Evolutionary conservation across 2,888 invertebrate species (phyloP).

Genomic region (Branchipolynoe longqiensis): DNA sequence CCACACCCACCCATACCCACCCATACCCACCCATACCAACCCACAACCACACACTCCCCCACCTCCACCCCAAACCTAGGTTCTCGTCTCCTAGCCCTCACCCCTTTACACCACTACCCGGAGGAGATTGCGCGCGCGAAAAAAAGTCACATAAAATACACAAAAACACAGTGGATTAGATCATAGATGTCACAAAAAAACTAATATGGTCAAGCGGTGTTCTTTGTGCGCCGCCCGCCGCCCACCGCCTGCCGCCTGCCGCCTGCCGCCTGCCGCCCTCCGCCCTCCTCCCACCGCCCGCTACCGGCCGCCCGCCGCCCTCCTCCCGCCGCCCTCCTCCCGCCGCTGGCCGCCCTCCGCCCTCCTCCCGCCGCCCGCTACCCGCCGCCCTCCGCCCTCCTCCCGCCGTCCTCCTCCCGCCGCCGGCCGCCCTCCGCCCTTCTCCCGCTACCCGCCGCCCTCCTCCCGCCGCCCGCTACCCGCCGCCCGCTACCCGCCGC

Average conservation of each 20-base stretch:
- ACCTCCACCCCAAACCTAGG: no score
- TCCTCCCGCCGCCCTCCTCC: background rate
- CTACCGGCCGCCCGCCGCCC: background rate
- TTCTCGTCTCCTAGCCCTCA: no score
- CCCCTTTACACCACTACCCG: no score
- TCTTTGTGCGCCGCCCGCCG: no score
- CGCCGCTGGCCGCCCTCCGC: background rate
- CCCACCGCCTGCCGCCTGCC: background rate
- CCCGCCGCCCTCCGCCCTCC: background rate
- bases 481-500: background rate
- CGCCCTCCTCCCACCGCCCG: background rate
- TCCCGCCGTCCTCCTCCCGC: background rate
- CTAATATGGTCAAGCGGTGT: no score
- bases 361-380: background rate
- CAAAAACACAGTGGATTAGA: no score
- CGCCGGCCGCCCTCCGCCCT: background rate
- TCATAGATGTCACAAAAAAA: no score
- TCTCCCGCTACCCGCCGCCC: background rate
- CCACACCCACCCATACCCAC: no score
- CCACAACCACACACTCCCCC: no score
- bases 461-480: background rate
- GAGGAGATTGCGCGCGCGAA: no score
- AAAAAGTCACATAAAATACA: no score
- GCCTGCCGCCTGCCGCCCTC: background rate
- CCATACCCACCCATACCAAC: no score